A percentile compares a stretch with the other conserved stretches of the same genome.
These are phyloP conservation scores for Syngnathus scovelli DNA, from an alignment of 2,113 vertebrate genomes.

Conservation along the genomic window DNA sequence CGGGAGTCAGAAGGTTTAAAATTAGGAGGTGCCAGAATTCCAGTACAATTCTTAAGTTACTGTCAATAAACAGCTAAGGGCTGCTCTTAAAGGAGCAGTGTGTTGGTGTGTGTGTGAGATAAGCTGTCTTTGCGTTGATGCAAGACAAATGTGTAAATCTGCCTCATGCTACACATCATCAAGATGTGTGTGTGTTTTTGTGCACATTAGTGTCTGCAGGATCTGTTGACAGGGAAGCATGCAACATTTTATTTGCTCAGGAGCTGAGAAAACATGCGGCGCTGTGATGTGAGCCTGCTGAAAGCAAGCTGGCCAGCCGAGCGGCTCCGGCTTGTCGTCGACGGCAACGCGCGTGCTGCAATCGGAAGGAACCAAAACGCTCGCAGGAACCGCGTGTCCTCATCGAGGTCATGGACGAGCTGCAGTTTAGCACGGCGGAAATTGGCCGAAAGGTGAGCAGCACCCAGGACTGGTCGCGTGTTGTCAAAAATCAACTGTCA, in stretches of 20 bases:
- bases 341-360: constrained; percentile 4
- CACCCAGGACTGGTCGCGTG: too few species aligned
- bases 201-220: constrained; percentile 56
- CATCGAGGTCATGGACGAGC: too few species aligned
- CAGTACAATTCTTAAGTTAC: constrained; percentile 73
- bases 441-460: too few species aligned
- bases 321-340: constrained; percentile 35
- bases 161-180: constrained; percentile 28
- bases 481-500: too few species aligned
- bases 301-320: constrained; percentile 48
- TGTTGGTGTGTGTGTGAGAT: constrained; percentile 31
- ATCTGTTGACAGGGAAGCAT: constrained; percentile 67
- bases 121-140: constrained; percentile 34
- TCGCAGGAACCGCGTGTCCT: too few species aligned
- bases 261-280: constrained; percentile 56
- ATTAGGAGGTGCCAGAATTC: constrained; percentile 74
- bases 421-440: too few species aligned
- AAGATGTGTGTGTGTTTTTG: constrained; percentile 39
- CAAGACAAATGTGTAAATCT: constrained; percentile 54
- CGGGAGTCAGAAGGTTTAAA: constrained; percentile 67
- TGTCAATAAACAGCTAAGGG: constrained; percentile 65
- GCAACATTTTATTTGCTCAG: constrained; percentile 63
- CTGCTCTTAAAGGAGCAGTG: constrained; percentile 60
- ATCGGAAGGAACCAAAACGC: not conserved
- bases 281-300: constrained; percentile 55